Base-by-base conservation (phyloP, 1,140 invertebrate species). In the Drosophila pallidifrons region DNA sequence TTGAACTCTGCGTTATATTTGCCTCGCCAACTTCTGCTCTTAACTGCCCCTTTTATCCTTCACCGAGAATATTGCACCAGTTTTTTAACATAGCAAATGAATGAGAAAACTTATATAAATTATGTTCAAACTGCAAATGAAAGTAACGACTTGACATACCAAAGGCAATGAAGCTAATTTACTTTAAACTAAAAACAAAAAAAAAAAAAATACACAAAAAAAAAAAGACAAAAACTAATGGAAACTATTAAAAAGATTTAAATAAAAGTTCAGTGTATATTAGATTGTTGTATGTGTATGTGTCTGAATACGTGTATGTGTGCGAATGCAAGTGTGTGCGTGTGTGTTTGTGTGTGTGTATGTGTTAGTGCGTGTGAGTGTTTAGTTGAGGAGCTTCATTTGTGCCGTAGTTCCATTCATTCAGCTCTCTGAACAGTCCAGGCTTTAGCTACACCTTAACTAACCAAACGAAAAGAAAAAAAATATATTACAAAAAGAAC, bases 81-180 rank as follows among this genome's bases (percentile, higher is more conserved):
- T 35, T 63, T 70, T 25, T 46, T 46, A 70, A 28, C n/a, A 25
- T 54, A 63, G 28, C 4, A 68, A 58, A 51, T 1, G 5, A 45
- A 49, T 52, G 3, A 51, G 3, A 47, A 63, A 51, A 49, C 46
- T 30, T 43, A 13, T 35, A 38, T 28, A 16, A 41, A 38, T 41
- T 28, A 63, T 64, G 49, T 60, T 54, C 46, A 55, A 61, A 46
- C 15, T 54, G 35, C 41, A 63, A 43, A 30, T 32, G 15, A n/a
- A 46, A 16, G 1, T 15, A 66, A 57, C 41, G 55, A 73, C 64
- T 73, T 68, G 47, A 54, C 30, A 68, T 54, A 69, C 38, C 65
- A 61, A 74, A 74, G 65, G 71, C 71, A 74, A 74, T 74, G 71
- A 74, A 74, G 71, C 65, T 69, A 47, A 68, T 61, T 74, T 74